phyloP scores from a whole-genome alignment of 1,140 invertebrate genomes.

The Triops cancriformis region DNA sequence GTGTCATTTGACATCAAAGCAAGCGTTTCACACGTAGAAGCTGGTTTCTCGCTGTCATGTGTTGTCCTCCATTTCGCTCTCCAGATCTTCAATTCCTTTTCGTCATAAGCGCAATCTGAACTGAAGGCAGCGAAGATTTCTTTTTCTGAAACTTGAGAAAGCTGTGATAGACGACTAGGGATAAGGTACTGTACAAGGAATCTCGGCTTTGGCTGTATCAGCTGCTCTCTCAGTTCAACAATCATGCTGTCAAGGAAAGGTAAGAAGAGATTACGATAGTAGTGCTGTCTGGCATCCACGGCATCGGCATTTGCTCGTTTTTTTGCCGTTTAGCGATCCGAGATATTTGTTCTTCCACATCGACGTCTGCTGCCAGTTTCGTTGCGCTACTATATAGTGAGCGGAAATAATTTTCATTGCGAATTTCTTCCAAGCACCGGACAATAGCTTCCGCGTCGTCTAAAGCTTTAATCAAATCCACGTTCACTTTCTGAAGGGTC shows the following conservation, averaged over 20 bases:
- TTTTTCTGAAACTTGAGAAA: neutral
- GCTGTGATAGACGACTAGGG: neutral
- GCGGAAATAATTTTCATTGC: neutral
- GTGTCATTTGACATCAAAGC: neutral
- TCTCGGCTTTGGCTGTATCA: neutral
- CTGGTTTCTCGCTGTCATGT: neutral
- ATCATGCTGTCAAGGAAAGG: neutral
- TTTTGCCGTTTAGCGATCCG: neutral
- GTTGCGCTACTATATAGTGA: neutral
- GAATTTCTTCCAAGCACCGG: neutral
- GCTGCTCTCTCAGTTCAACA: neutral
- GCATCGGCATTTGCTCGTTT: neutral
- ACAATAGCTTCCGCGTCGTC: neutral
- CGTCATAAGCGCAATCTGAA: neutral
- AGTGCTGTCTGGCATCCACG: neutral
- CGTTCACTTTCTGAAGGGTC: neutral
- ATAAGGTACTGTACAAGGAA: neutral
- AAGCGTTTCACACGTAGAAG: neutral
- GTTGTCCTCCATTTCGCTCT: neutral
- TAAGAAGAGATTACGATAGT: neutral
- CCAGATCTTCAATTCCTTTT: neutral
- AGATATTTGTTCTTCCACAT: neutral
- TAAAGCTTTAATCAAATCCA: no score
- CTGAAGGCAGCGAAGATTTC: neutral
- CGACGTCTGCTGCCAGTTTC: conserved; percentile 1